Base-by-base conservation (phyloP, 2,113 vertebrate genomes). In the Tetrax tetrax region DNA sequence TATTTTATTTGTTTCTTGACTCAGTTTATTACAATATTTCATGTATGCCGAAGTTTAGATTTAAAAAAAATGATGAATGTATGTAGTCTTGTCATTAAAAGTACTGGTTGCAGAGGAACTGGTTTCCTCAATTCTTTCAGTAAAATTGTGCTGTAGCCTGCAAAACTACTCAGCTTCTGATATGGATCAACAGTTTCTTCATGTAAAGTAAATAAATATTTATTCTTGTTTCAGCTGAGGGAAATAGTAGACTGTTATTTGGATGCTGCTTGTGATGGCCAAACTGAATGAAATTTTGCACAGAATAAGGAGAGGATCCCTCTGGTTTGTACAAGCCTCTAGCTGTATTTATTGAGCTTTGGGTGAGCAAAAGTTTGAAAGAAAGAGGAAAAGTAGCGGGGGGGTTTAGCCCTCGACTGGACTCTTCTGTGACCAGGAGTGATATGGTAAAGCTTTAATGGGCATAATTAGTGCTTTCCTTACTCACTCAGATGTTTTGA, bases 1-100 rank as follows among this genome's bases (percentile, higher is more conserved):
- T 78, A 56, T 92, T 96, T 95, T 94, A 69, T 70, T 93, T 91
- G 71, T 79, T 97, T 89, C 84, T 89, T 13, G 4, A n/a, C 53
- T 91, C 37, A 70, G 76, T 89, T 96, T 86, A 77, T 90, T 96
- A 92, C 54, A 72, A 70, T 90, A 93, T 85, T 89, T 95, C 61
- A 74, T 87, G 25, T 68, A 69, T 72, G 70, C 29, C 76, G 87
- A 96, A 89, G 50, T 70, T 93, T 82, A 94, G 69, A 75, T 76
- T 84, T 64, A 53, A 68, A 88, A 57, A 74, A 81, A 81, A 37
- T 33, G 41, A 93, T 63, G 35, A 91, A 78, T 83, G 20, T 33
- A 20, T 85, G 45, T 57, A 53, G 61, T 79, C 27, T 63, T 87
- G 70, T 82, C 69, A 71, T 93, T 82, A 89, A 54, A 87, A 82